Conservation (phyloP, 2,113 vertebrate genomes). For the Actenoides hombroni region DNA sequence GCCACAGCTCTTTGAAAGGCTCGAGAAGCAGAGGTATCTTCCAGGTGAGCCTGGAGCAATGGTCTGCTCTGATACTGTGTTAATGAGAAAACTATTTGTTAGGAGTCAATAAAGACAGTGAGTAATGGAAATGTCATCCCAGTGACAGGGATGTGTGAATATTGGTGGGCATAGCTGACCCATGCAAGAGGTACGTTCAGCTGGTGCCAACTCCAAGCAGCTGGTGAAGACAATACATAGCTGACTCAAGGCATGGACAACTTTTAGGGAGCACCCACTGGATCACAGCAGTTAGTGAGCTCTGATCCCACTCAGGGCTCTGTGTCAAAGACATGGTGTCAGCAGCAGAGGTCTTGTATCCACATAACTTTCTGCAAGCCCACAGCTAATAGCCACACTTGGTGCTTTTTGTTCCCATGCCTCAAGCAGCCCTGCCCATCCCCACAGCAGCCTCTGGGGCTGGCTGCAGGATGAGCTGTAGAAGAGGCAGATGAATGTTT, state of each 20-base stretch:
- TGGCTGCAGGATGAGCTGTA: background rate
- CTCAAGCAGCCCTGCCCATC: background rate
- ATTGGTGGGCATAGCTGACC: background rate
- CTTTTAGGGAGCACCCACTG: background rate
- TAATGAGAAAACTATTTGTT: background rate
- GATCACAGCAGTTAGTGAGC: background rate
- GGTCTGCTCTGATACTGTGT: background rate
- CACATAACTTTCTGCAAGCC: background rate
- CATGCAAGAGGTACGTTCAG: background rate
- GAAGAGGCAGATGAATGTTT: background rate
- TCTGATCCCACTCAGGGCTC: fast-evolving
- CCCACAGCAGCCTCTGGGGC: fast-evolving
- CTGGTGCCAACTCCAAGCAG: background rate
- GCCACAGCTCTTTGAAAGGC: background rate
- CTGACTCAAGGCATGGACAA: background rate
- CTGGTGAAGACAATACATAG: background rate
- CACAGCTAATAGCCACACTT: fast-evolving
- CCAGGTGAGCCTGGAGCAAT: background rate
- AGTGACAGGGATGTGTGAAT: background rate
- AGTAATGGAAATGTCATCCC: background rate
- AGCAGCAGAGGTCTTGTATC: background rate
- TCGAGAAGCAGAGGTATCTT: background rate
- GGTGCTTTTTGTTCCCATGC: background rate
- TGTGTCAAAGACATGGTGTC: background rate
- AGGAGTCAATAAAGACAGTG: background rate